phyloP scores from a whole-genome alignment of 2,113 vertebrate species.

The Chionomys nivalis region DNA sequence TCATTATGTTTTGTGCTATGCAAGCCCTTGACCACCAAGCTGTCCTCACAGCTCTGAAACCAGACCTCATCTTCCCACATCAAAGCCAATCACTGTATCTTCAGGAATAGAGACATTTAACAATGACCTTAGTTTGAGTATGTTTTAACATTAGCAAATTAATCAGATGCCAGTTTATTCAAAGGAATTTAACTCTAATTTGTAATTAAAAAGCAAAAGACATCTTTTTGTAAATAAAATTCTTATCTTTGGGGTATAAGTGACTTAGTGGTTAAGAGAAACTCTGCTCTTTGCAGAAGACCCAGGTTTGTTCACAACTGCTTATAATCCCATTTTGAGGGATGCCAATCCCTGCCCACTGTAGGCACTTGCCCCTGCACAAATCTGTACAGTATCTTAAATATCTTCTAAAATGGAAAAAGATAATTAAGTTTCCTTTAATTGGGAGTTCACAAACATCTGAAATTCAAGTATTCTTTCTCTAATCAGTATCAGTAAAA shows the following conservation, averaged over 20 bases:
- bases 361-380: background rate
- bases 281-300: background rate
- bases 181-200: background rate
- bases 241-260: background rate
- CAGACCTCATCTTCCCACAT: background rate
- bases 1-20: background rate
- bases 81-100: background rate
- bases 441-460: background rate
- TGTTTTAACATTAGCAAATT: slow-evolving; percentile 20
- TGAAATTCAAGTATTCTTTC: background rate
- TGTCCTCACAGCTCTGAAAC: background rate
- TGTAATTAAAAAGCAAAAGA: background rate
- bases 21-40: background rate
- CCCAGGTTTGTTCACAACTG: background rate
- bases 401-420: background rate
- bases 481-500: background rate
- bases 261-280: background rate
- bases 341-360: background rate
- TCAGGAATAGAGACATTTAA: background rate
- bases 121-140: background rate
- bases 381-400: background rate
- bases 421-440: slow-evolving; percentile 31
- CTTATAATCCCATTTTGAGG: background rate
- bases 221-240: background rate
- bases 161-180: slow-evolving; percentile 8